Evolutionary conservation across 2,113 vertebrate genomes (phyloP), one percentile per base, ranked within the genome.

Genomic region (Plotosus lineatus): DNA sequence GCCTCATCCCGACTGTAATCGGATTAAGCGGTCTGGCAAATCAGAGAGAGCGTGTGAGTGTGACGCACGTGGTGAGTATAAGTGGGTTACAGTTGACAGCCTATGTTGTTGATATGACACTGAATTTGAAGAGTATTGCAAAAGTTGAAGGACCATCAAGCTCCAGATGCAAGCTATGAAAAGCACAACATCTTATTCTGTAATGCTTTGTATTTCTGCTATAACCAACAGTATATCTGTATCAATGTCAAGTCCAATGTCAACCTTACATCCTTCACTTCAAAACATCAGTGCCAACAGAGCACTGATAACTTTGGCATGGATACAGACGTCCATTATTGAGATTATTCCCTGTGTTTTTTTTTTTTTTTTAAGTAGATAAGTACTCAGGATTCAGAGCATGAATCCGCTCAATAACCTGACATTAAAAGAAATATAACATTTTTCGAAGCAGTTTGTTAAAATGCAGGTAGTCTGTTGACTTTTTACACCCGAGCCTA

Each of bases 201-300:
- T 21, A 42, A 61, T 63, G 75, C 17, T 77, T 77, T 77, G n/a
- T 36, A 48, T 17, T 48, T 77, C 75, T 63, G 58, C 55, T 28
- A 21, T 42, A 60, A 28, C 17, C 17, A 63, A 46, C 26, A 63
- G 46, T 77, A 48, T 33, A 77, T 77, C 56, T 61, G 19, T 33
- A 53, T 77, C 56, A 77, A 48, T 77, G 75, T 63, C 75, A 63
- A 48, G 48, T 51, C 51, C 51, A 75, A 56, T 56, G 73, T 75
- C 73, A 75, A 75, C 33, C 33, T 75, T 10, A 4, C 7, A 75
- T 75, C 73, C 26, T 56, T 75, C 42, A 56, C 42, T 42, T 75
- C 36, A 56, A n/a, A 42, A 75, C 51, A 40, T 75, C 73, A 73
- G 3, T 73, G 46, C 69, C 69, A 73, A 75, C 12, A 0, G 36